Evolutionary conservation across 2,113 vertebrate genomes (phyloP).

Genomic region (Sphaerodactylus townsendi): DNA sequence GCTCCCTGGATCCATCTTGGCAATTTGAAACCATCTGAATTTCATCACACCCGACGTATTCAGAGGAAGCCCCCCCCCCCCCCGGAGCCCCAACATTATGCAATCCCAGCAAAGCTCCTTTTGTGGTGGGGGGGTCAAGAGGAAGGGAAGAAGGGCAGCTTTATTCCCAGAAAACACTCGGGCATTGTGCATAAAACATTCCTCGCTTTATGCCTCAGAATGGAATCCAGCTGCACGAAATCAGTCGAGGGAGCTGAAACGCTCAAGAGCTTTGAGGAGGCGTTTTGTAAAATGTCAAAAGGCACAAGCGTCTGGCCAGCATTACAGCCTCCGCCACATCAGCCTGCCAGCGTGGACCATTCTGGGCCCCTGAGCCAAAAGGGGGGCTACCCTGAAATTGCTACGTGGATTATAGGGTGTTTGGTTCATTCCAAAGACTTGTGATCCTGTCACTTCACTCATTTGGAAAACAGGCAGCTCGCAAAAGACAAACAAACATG

Average conservation of each 20-base stretch:
- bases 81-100: background rate
- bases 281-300: conserved; percentile 66
- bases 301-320: conserved; percentile 57
- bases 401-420: too few relatives aligned
- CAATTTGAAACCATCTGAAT: conserved; percentile 14
- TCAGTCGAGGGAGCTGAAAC: conserved; percentile 46
- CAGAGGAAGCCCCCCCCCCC: conserved; percentile 22
- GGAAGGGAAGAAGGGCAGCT: conserved; percentile 65
- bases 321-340: background rate
- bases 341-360: background rate
- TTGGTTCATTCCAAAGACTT: too few relatives aligned
- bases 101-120: conserved; percentile 55
- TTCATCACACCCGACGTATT: conserved; percentile 22
- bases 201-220: conserved; percentile 54
- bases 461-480: too few relatives aligned
- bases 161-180: conserved; percentile 73
- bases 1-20: background rate
- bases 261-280: conserved; percentile 63
- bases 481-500: too few relatives aligned
- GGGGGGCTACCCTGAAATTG: background rate
- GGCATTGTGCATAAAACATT: conserved; percentile 70
- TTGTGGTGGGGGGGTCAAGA: conserved; percentile 38
- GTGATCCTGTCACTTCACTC: too few relatives aligned
- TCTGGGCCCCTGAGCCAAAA: background rate
- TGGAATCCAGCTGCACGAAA: conserved; percentile 58